These are phyloP conservation scores for Sinopyrophorus schimmeli DNA, from an alignment of 2,888 invertebrate genomes.

Conservation along the genomic window DNA sequence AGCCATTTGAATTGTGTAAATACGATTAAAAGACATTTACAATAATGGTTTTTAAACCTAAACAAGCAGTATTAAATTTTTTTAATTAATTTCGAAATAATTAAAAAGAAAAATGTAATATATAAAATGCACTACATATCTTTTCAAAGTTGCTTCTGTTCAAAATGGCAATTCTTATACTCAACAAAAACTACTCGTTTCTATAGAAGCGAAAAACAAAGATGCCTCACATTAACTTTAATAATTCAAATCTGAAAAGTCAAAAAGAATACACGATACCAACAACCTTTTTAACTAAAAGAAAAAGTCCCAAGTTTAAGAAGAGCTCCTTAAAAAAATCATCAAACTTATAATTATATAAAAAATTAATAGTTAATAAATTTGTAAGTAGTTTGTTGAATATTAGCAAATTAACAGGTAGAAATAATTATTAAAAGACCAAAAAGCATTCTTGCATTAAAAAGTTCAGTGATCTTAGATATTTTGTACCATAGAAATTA, in stretches of 20 bases:
- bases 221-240: too few species aligned
- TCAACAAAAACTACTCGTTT: constrained; percentile 5
- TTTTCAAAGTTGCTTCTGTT: too few species aligned
- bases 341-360: too few species aligned
- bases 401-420: constrained; percentile 18
- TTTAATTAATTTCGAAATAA: constrained; percentile 3
- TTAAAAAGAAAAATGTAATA: too few species aligned
- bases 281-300: too few species aligned
- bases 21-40: too few species aligned
- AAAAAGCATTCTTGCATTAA: constrained; percentile 16
- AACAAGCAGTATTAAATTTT: constrained; percentile 14
- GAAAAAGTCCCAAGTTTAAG: too few species aligned
- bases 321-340: too few species aligned
- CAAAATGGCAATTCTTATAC: too few species aligned
- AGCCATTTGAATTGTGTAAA: constrained; percentile 4
- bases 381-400: constrained; percentile 14
- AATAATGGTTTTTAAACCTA: too few species aligned
- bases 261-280: too few species aligned
- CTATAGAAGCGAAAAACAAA: constrained; percentile 4
- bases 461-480: constrained; percentile 13
- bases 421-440: constrained; percentile 20
- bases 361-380: constrained; percentile 21
- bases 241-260: too few species aligned
- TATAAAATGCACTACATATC: constrained; percentile 16
- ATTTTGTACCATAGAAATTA: constrained; percentile 5